These are phyloP conservation scores for Schizothorax lantsangensis DNA, from an alignment of 2,797 vertebrate species.

Conservation along the genomic window DNA sequence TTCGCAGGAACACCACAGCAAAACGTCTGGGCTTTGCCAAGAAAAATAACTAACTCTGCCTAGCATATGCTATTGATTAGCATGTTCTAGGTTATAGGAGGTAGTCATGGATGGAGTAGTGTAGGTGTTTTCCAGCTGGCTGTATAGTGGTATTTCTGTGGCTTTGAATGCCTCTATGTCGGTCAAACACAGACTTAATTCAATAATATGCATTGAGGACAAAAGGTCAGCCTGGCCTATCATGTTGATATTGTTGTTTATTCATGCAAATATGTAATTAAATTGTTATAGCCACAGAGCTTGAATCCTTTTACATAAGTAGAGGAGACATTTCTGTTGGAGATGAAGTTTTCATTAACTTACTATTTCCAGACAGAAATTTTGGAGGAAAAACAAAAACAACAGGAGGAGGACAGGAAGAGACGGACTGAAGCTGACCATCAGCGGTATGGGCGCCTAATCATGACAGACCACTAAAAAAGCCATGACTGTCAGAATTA, in stretches of 20 bases:
- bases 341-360: constrained; percentile 38
- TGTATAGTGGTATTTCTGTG: constrained; percentile 39
- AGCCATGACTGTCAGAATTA: constrained; percentile 53
- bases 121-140: constrained; percentile 47
- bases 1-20: constrained; percentile 19
- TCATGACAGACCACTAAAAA: constrained; percentile 49
- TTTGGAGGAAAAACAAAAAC: constrained; percentile 69
- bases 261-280: constrained; percentile 39
- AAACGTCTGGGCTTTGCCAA: constrained; percentile 39
- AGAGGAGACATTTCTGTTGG: constrained; percentile 28
- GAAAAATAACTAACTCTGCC: constrained; percentile 23
- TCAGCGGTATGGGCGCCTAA: constrained; percentile 75
- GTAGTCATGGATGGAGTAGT: constrained; percentile 44
- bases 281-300: not conserved
- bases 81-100: constrained; percentile 42
- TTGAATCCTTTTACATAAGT: not conserved
- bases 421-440: constrained; percentile 73
- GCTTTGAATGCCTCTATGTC: constrained; percentile 40
- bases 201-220: constrained; percentile 42
- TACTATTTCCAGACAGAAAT: constrained; percentile 76
- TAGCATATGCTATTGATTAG: constrained; percentile 52
- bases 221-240: constrained; percentile 13
- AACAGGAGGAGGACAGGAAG: constrained; percentile 72
- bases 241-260: constrained; percentile 32
- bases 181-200: constrained; percentile 38